A percentile compares a stretch with the other conserved stretches of the same genome.
Conservation (phyloP, 2,113 vertebrate species). For the Poeciliopsis turrubarensis region DNA sequence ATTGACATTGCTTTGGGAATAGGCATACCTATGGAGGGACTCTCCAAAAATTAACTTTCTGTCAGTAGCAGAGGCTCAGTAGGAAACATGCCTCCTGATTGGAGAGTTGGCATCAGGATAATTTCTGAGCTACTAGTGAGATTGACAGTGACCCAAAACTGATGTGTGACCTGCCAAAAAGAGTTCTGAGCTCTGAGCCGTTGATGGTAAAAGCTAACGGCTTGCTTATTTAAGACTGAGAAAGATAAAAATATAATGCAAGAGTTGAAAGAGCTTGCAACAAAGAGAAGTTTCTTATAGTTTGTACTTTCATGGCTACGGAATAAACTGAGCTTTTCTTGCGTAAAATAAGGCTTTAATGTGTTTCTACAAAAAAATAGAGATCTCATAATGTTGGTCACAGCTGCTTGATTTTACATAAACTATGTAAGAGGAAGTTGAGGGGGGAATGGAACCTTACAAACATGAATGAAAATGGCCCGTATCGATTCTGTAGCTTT, state of each 20-base stretch:
- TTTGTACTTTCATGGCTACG: not conserved
- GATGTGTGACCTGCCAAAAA: constrained; percentile 39
- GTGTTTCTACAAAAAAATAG: constrained; percentile 9
- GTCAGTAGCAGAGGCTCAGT: constrained; percentile 28
- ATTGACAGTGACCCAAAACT: constrained; percentile 49
- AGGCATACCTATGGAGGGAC: not conserved
- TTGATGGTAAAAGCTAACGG: constrained; percentile 11
- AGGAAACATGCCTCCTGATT: constrained; percentile 19
- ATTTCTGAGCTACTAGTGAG: constrained; percentile 21
- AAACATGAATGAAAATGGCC: constrained; percentile 43
- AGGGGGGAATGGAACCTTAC: not conserved
- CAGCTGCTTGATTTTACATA: not conserved
- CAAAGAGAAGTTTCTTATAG: constrained; percentile 5
- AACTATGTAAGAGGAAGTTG: not conserved
- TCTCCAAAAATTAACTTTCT: constrained; percentile 3
- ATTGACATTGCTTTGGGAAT: not conserved
- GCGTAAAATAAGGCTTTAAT: constrained; percentile 21
- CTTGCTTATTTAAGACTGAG: constrained; percentile 28
- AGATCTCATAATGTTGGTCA: constrained; percentile 14
- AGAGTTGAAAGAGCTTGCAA: constrained; percentile 4
- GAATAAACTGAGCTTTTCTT: constrained; percentile 12
- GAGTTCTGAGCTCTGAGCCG: constrained; percentile 36
- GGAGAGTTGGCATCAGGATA: constrained; percentile 42
- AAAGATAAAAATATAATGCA: not conserved
- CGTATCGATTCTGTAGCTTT: constrained; percentile 35